These are phyloP conservation scores for Euwallacea similis DNA, from an alignment of 1,140 invertebrate species.

Conservation along the genomic window DNA sequence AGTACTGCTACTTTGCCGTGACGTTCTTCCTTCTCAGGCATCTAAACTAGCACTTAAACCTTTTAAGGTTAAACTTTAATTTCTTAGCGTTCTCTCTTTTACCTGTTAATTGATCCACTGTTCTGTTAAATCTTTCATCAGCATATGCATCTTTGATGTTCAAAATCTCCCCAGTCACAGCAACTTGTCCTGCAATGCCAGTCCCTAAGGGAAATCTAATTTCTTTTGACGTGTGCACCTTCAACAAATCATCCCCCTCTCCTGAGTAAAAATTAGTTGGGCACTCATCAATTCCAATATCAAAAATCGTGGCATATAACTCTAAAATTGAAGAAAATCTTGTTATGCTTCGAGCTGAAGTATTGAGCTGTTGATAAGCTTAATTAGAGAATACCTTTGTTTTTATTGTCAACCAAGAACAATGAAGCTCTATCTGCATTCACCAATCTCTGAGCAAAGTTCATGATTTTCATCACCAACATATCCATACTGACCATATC, in stretches of 20 bases:
- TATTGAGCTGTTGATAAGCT: neutral
- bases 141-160: slow-evolving; percentile 80
- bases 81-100: neutral
- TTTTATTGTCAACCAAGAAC: slow-evolving; percentile 73
- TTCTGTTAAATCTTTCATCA: slow-evolving; percentile 77
- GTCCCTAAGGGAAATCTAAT: slow-evolving; percentile 61
- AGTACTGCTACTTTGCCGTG: too few species aligned
- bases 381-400: slow-evolving; percentile 48
- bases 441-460: slow-evolving; percentile 77
- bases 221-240: slow-evolving; percentile 51
- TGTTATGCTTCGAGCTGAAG: neutral
- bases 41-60: too few species aligned
- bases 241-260: slow-evolving; percentile 45
- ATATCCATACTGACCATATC: slow-evolving; percentile 84
- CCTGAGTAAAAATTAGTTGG: slow-evolving; percentile 33
- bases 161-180: slow-evolving; percentile 72
- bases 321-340: slow-evolving; percentile 53
- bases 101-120: slow-evolving; percentile 75
- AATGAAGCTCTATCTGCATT: slow-evolving; percentile 79
- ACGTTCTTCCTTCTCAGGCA: too few species aligned
- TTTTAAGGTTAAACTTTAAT: too few species aligned
- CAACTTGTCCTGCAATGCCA: slow-evolving; percentile 67
- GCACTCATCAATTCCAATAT: slow-evolving; percentile 60
- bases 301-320: slow-evolving; percentile 81
- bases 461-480: slow-evolving; percentile 81